Conservation (phyloP, 2,888 invertebrate species). For the Plebejus argus region DNA sequence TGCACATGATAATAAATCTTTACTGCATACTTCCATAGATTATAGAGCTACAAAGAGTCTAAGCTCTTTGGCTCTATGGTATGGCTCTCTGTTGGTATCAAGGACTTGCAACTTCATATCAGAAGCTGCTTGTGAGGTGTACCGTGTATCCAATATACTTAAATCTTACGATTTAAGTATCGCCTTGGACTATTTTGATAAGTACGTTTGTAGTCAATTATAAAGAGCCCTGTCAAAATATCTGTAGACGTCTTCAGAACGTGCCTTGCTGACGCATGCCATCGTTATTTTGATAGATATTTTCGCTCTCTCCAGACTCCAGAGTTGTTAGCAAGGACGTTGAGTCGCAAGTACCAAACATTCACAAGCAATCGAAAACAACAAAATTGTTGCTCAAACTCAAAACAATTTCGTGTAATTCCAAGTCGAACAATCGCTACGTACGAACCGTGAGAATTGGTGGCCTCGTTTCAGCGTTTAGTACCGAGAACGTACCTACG, state of each 20-base stretch:
- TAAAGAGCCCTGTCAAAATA: too few species aligned
- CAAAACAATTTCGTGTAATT: conserved; percentile 6
- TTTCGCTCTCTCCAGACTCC: neutral
- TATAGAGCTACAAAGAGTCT: neutral
- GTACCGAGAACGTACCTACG: conserved; percentile 49
- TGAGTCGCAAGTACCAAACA: neutral
- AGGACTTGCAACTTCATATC: too few species aligned
- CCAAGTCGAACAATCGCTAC: conserved; percentile 42
- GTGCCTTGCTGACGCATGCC: too few species aligned
- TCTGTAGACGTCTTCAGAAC: too few species aligned
- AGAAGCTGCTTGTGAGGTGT: too few species aligned
- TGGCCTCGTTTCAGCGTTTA: conserved; percentile 58
- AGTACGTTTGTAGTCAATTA: too few species aligned
- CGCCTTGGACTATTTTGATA: too few species aligned
- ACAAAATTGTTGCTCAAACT: neutral
- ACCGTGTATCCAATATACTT: too few species aligned
- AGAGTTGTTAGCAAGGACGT: neutral
- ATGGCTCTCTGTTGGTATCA: too few species aligned
- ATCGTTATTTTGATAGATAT: neutral
- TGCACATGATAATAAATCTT: neutral
- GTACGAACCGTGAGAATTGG: conserved; percentile 55
- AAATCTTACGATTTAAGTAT: too few species aligned
- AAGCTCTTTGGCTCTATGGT: too few species aligned
- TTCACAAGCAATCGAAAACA: neutral
- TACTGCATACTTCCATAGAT: neutral